phyloP scores from a whole-genome alignment of 2,888 invertebrate species.

The Nymphalis polychloros region DNA sequence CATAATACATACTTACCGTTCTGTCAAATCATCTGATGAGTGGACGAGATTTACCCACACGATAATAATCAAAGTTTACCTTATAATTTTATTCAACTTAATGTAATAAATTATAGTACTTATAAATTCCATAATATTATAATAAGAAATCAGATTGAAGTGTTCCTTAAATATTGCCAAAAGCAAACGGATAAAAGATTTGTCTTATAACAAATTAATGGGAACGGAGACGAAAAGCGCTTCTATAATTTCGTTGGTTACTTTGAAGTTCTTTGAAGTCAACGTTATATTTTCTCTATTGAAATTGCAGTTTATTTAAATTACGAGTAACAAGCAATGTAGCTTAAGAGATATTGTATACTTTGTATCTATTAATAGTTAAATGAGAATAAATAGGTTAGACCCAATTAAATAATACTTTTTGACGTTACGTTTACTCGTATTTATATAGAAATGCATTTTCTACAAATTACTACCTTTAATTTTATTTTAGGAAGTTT shows the following conservation, averaged over 20 bases:
- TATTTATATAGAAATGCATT: too few species aligned
- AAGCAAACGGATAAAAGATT: slow-evolving; percentile 14
- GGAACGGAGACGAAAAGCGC: slow-evolving; percentile 16
- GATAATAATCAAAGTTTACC: neutral
- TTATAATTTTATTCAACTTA: neutral
- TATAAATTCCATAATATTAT: neutral
- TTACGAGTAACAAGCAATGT: neutral
- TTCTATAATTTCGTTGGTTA: slow-evolving; percentile 27
- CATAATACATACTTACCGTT: too few species aligned
- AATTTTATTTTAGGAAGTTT: too few species aligned
- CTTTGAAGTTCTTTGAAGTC: slow-evolving; percentile 28
- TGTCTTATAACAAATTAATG: slow-evolving; percentile 26
- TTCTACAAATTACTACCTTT: too few species aligned
- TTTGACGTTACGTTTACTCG: neutral
- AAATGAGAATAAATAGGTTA: too few species aligned
- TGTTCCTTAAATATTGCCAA: slow-evolving; percentile 1
- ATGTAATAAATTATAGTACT: neutral
- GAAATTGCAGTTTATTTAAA: slow-evolving; percentile 7
- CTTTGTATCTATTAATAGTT: too few species aligned
- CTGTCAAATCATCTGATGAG: too few species aligned
- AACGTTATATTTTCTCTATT: slow-evolving; percentile 17
- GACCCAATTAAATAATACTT: too few species aligned
- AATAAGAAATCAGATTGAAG: neutral
- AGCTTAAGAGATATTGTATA: too few species aligned
- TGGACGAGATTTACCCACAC: neutral